Evolutionary conservation across 1,140 invertebrate species (phyloP).

Genomic region (Heliconius melpomene): DNA sequence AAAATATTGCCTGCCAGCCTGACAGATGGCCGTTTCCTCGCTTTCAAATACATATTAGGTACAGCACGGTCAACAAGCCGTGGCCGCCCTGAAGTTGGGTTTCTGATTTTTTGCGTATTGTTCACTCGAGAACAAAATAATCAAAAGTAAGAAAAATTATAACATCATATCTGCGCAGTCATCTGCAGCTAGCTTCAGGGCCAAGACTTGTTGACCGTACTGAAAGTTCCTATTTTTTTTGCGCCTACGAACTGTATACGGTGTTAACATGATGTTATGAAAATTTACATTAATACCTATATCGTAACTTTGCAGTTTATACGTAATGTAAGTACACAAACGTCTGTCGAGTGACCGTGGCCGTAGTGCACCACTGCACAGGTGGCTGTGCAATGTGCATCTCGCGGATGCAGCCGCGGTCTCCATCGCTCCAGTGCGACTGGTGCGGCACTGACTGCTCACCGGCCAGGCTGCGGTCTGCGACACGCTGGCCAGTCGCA

Average conservation of each 20-base stretch:
- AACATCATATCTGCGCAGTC: too few relatives aligned
- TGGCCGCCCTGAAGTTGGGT: too few relatives aligned
- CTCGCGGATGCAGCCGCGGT: slow-evolving; percentile 61
- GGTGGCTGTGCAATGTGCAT: slow-evolving; percentile 53
- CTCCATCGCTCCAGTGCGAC: slow-evolving; percentile 53
- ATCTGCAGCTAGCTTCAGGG: too few relatives aligned
- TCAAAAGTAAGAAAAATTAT: too few relatives aligned
- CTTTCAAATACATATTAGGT: neutral
- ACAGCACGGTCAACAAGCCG: too few relatives aligned
- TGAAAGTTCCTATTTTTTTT: neutral
- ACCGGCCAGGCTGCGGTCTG: slow-evolving; percentile 29
- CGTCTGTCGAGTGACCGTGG: neutral
- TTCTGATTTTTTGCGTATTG: too few relatives aligned
- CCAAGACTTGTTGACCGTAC: neutral
- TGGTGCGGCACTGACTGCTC: slow-evolving; percentile 37
- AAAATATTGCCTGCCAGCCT: too few relatives aligned
- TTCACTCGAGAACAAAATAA: too few relatives aligned
- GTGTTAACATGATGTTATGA: neutral
- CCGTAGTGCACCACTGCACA: slow-evolving; percentile 28
- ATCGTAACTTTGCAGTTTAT: slow-evolving; percentile 5
- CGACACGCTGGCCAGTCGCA: slow-evolving; percentile 48
- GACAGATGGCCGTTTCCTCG: neutral
- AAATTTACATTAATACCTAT: slow-evolving; percentile 9
- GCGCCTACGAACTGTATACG: neutral
- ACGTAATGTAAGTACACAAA: slow-evolving; percentile 2